Evolutionary conservation across 2,113 vertebrate species (phyloP).

Genomic region (Microtus ochrogaster): DNA sequence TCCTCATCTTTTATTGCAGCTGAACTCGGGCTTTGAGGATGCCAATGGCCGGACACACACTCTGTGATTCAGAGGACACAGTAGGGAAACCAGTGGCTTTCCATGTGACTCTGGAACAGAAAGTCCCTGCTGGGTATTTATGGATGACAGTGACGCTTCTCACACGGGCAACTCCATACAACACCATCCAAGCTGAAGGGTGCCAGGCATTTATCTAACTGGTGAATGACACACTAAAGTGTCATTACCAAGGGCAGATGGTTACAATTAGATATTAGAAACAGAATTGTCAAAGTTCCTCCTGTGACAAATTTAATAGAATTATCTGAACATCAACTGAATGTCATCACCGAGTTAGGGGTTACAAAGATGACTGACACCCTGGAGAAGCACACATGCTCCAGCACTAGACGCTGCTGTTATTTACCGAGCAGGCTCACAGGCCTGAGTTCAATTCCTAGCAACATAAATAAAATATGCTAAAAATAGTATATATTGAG

Average conservation of each 20-base stretch:
- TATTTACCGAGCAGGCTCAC: not conserved
- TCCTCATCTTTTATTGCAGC: not conserved
- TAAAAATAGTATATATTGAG: not conserved
- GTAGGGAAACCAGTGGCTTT: constrained; percentile 28
- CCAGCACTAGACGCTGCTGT: not conserved
- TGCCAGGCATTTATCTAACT: not conserved
- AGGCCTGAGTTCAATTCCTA: not conserved
- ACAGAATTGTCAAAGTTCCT: not conserved
- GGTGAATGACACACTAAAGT: not conserved
- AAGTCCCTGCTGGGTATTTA: not conserved
- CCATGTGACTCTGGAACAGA: not conserved
- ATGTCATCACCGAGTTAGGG: not conserved
- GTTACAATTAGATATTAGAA: constrained; percentile 49
- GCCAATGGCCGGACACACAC: not conserved
- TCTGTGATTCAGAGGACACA: not conserved
- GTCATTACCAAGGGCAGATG: not conserved
- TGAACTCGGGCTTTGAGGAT: not conserved
- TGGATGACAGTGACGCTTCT: not conserved
- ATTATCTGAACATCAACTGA: not conserved
- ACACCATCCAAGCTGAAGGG: not conserved
- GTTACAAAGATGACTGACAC: not conserved
- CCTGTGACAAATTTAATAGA: constrained; percentile 33
- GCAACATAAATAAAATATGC: not conserved
- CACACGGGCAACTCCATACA: not conserved
- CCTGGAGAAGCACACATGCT: not conserved